Base-by-base conservation (phyloP, 2,113 vertebrate genomes). In the Gallinago media region DNA sequence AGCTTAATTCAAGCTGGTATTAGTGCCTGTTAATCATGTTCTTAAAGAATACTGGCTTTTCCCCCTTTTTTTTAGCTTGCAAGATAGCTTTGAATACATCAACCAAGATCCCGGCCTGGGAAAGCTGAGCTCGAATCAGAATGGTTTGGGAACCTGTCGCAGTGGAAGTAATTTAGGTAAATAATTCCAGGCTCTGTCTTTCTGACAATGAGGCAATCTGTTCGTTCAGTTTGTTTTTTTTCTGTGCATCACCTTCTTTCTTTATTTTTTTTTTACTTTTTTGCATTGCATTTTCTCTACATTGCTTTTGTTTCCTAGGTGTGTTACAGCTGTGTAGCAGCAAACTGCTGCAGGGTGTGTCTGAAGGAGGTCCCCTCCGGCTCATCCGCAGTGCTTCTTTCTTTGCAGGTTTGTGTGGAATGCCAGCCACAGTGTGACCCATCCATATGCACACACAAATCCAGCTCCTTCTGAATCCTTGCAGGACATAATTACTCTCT, bases 21-120 rank as follows among this genome's bases (percentile, higher is more conserved):
- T 72, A 63, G 17, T 91, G 34, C 8, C 27, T 54, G 0, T 31
- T 84, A 34, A 42, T 75, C 13, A n/a, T 5, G 15, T 75, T 79
- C 47, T 81, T 67, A 84, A 88, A 29, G 16, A 91, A 61, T 12
- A 21, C 40, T 88, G 36, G 25, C 46, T 96, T 58, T 94, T 14
- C 38, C 20, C 11, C 18, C 54, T 32, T 75, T 96, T 95, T 95
- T 95, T 52, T 94, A 99, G 99, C 87, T 97, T 99, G 72, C 99
- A 99, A 94, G 99, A 99, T 97, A 99, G 99, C 95, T 98, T 99
- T 88, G 99, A 99, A 71, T 99, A 96, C 65, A 98, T 99, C 93
- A 98, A 97, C 93, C 98, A 99, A 94, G 98, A 99, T 87, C 89
- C 97, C 34, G 92, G 86, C 50, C 66, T 96, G 68, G 98, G 97